phyloP scores from a whole-genome alignment of 2,888 invertebrate species.

The Phytoseiulus persimilis region DNA sequence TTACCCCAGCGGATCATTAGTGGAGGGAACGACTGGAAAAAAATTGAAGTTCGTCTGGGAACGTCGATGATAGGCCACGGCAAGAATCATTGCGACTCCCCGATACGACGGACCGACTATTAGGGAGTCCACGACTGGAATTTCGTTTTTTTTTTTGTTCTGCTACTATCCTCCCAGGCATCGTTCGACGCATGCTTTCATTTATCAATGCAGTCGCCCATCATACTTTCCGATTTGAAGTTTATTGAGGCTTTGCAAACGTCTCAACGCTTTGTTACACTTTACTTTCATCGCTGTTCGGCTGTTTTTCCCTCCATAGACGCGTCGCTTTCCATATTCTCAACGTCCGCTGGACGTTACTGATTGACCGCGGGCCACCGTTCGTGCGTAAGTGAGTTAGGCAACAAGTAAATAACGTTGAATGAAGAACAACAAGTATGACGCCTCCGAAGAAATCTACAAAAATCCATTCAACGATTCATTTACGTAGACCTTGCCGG shows the following conservation, averaged over 20 bases:
- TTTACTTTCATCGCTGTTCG: background rate
- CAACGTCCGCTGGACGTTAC: background rate
- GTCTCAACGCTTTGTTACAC: background rate
- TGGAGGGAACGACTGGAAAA: too few species aligned
- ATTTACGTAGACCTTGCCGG: background rate
- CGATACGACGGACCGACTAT: too few species aligned
- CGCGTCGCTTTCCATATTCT: background rate
- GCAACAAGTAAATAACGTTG: background rate
- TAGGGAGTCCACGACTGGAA: background rate
- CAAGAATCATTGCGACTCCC: too few species aligned
- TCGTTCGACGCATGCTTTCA: background rate
- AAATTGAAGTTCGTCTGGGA: too few species aligned
- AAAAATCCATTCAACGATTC: background rate
- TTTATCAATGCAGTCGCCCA: background rate
- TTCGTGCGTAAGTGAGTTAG: background rate
- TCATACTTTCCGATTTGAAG: background rate
- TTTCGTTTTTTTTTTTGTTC: background rate
- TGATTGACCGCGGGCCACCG: background rate
- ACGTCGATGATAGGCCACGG: too few species aligned
- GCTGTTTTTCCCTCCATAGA: background rate
- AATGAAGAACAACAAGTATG: background rate
- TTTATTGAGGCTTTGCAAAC: constrained; percentile 5
- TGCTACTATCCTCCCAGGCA: background rate
- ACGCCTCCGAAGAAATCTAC: background rate
- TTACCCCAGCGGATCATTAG: too few species aligned